A percentile compares a stretch with the other conserved stretches of the same genome.
Conservation (phyloP, 2,888 invertebrate species). For the Aplocera efformata region DNA sequence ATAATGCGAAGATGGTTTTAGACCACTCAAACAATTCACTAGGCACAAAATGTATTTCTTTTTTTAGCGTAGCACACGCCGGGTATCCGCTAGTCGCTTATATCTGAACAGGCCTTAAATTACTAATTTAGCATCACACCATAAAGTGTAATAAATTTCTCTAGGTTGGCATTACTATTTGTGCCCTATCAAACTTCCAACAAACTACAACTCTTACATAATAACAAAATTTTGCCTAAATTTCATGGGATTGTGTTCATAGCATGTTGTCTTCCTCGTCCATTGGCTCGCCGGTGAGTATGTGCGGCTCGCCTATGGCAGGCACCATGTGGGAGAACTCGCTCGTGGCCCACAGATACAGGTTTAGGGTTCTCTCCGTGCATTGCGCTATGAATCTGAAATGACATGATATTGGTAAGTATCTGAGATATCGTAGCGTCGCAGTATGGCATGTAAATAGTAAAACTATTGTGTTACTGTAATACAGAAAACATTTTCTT, state of each 20-base stretch:
- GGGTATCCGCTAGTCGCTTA: too few relatives aligned
- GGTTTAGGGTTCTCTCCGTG: slow-evolving; percentile 92
- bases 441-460: too few relatives aligned
- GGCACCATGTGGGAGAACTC: slow-evolving; percentile 86
- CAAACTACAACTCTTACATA: slow-evolving; percentile 4
- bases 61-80: too few relatives aligned
- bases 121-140: too few relatives aligned
- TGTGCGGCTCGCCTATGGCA: slow-evolving; percentile 78
- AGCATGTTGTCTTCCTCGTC: slow-evolving; percentile 61
- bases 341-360: slow-evolving; percentile 91
- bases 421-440: too few relatives aligned
- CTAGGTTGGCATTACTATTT: slow-evolving; percentile 13
- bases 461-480: too few relatives aligned
- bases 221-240: slow-evolving; percentile 14
- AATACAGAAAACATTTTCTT: too few relatives aligned
- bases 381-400: slow-evolving; percentile 94
- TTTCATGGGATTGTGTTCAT: slow-evolving; percentile 32
- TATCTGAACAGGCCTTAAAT: too few relatives aligned
- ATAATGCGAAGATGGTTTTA: too few relatives aligned
- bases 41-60: too few relatives aligned
- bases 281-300: slow-evolving; percentile 58
- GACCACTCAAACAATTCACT: too few relatives aligned
- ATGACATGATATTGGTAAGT: slow-evolving; percentile 20
- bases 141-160: slow-evolving; percentile 9
- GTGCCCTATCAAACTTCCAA: slow-evolving; percentile 3